These are phyloP conservation scores for Xenotilapia leptura DNA, from an alignment of 2,113 vertebrate species.

Conservation along the genomic window DNA sequence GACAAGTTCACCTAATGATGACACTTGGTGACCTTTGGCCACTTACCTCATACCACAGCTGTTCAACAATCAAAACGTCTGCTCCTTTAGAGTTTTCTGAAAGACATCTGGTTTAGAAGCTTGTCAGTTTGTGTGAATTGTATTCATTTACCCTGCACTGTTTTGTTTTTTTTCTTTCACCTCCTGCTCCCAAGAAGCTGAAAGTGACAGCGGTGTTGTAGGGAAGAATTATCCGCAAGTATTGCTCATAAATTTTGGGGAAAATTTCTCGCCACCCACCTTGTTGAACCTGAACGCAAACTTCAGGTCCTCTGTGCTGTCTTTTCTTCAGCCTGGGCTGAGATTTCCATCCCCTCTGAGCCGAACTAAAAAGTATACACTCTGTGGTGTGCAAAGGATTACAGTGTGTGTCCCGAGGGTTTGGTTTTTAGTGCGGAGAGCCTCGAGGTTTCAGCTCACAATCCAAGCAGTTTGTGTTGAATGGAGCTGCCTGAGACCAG, in stretches of 20 bases:
- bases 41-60: slow-evolving; percentile 35
- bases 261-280: slow-evolving; percentile 37
- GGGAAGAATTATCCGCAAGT: not conserved
- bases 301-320: slow-evolving; percentile 21
- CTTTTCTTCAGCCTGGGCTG: slow-evolving; percentile 28
- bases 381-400: slow-evolving; percentile 28
- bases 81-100: not conserved
- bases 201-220: not conserved
- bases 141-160: not conserved
- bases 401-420: not conserved
- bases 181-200: not conserved
- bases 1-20: slow-evolving; percentile 64
- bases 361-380: slow-evolving; percentile 31
- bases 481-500: not conserved
- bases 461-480: not conserved
- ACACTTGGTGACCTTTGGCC: slow-evolving; percentile 33
- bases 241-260: slow-evolving; percentile 6
- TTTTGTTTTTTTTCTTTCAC: not conserved
- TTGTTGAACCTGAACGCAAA: slow-evolving; percentile 32
- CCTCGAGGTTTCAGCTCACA: not conserved
- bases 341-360: slow-evolving; percentile 35
- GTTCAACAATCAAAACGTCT: slow-evolving; percentile 29
- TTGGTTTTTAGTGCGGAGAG: slow-evolving; percentile 10
- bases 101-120: slow-evolving; percentile 22
- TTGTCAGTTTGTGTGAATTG: not conserved